These are phyloP conservation scores for Caenorhabditis sinica DNA, from an alignment of 2,888 invertebrate species.

Conservation along the genomic window DNA sequence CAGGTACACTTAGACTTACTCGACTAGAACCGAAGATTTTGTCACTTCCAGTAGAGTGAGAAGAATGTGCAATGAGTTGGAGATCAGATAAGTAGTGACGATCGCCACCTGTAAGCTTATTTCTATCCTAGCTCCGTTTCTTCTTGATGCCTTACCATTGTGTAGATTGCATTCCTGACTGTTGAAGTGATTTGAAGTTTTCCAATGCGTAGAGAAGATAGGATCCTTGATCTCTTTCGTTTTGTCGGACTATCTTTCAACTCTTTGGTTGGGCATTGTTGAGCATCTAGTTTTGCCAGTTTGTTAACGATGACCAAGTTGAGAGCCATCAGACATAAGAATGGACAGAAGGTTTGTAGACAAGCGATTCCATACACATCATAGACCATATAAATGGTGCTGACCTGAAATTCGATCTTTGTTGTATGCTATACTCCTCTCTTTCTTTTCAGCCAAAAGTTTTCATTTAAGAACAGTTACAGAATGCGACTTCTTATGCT, in stretches of 20 bases:
- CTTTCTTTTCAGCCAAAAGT: no score
- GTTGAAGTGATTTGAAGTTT: conserved; percentile 62
- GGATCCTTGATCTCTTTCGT: conserved; percentile 56
- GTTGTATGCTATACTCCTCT: not conserved
- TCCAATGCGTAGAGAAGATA: conserved; percentile 63
- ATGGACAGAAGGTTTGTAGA: conserved; percentile 75
- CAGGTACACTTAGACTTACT: conserved; percentile 62
- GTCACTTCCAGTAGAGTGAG: conserved; percentile 73
- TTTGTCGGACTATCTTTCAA: conserved; percentile 40
- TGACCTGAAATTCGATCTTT: conserved; percentile 60
- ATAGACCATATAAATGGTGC: conserved; percentile 68
- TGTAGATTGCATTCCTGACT: conserved; percentile 76
- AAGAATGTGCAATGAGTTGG: conserved; percentile 75
- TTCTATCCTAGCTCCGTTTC: not conserved
- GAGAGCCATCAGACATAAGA: conserved; percentile 70
- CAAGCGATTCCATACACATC: conserved; percentile 74
- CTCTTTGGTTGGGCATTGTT: conserved; percentile 38
- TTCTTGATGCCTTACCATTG: conserved; percentile 68
- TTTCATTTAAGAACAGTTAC: not conserved
- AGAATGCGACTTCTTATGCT: not conserved
- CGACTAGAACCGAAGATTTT: conserved; percentile 65
- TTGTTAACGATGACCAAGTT: conserved; percentile 75
- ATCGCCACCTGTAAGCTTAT: conserved; percentile 72
- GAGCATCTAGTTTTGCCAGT: conserved; percentile 62
- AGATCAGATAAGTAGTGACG: conserved; percentile 77